phyloP scores from a whole-genome alignment of 1,140 invertebrate genomes.

The Elysia chlorotica region DNA sequence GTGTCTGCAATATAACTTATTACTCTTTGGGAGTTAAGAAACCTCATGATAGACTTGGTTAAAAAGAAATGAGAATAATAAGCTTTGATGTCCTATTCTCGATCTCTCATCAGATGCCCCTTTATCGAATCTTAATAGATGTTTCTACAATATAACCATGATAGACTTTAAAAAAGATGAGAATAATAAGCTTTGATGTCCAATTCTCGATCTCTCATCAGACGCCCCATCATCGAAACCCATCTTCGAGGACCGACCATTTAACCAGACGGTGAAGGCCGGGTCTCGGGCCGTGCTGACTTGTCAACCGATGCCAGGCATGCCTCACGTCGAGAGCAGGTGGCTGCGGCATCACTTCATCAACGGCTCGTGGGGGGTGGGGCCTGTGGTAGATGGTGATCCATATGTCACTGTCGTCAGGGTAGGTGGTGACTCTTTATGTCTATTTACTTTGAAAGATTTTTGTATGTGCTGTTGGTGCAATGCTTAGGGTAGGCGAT shows the following conservation, averaged over 20 bases:
- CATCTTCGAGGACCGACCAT: background rate
- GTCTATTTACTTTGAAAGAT: no score
- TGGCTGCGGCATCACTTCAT: conserved; percentile 20
- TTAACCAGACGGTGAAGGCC: conserved; percentile 9
- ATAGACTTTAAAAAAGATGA: no score
- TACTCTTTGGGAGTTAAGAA: no score
- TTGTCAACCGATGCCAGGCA: background rate
- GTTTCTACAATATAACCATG: no score
- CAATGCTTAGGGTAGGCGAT: no score
- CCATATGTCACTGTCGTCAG: conserved; percentile 20
- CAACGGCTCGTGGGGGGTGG: conserved; percentile 16
- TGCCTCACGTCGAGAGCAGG: background rate
- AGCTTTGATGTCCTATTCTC: background rate
- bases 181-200: background rate
- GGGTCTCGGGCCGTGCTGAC: background rate
- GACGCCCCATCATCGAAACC: background rate
- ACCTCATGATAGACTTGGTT: background rate
- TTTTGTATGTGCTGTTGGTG: no score
- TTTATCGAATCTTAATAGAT: background rate
- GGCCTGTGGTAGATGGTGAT: background rate
- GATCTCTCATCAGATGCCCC: background rate
- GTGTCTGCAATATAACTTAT: no score
- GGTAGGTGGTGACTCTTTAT: no score
- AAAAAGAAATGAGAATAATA: background rate
- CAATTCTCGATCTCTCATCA: background rate